These are phyloP conservation scores for Philhelius pedissequus DNA, from an alignment of 2,888 invertebrate genomes.

Conservation along the genomic window DNA sequence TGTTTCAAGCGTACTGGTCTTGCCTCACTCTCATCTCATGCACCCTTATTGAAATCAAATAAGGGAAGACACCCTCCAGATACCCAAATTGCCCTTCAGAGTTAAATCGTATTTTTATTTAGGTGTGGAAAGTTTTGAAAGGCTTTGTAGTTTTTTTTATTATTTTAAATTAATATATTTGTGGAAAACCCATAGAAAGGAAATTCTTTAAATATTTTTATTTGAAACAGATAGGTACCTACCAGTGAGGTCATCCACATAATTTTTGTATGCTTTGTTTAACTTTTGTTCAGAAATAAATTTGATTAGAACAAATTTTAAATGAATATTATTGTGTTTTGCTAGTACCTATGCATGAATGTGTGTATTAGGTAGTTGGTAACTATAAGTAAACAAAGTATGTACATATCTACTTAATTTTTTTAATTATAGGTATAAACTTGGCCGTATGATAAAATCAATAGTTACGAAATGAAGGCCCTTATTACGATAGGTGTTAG, in stretches of 20 bases:
- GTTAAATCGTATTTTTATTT: constrained; percentile 30
- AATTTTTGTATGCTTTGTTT: constrained; percentile 35
- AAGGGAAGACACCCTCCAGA: constrained; percentile 6
- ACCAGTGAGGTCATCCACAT: neutral
- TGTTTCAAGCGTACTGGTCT: constrained; percentile 27
- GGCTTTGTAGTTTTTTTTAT: constrained; percentile 42
- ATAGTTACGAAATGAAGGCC: too few species aligned
- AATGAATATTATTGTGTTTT: neutral
- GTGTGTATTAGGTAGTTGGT: too few species aligned
- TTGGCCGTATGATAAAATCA: too few species aligned
- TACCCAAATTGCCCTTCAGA: neutral
- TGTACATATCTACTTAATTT: too few species aligned
- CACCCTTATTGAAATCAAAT: constrained; percentile 55
- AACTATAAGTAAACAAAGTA: too few species aligned
- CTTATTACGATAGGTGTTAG: too few species aligned
- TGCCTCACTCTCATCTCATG: constrained; percentile 10
- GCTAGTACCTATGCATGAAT: too few species aligned
- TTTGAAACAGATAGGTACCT: neutral
- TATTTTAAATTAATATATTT: constrained; percentile 59
- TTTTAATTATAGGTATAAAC: too few species aligned
- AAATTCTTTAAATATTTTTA: constrained; percentile 29
- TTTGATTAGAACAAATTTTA: neutral
- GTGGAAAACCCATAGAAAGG: constrained; percentile 28
- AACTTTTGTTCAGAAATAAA: neutral
- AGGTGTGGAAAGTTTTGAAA: constrained; percentile 41